Base-by-base conservation (phyloP, 2,888 invertebrate genomes). In the Coelopa pilipes region DNA sequence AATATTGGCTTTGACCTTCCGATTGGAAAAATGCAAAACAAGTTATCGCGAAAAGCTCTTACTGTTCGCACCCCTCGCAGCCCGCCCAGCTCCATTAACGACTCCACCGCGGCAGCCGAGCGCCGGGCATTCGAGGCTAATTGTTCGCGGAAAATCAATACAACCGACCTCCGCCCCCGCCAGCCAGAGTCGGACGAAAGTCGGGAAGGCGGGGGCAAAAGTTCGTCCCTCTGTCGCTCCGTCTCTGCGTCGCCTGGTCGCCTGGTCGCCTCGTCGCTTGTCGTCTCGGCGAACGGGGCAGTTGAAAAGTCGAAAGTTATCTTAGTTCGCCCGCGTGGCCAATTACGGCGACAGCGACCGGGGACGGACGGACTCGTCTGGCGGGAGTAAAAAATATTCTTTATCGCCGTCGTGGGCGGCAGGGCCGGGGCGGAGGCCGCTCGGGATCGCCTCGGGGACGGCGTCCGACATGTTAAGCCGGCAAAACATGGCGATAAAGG, bases 271-370 rank as follows among this genome's bases (percentile, higher is more conserved):
- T 34, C 34, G 34, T 34, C 34, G 34, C 4, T 2, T 34, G 34
- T 34, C 34, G 34, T 34, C 34, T 21, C 19, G 21, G 21, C n/a
- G 55, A 21, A 15, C 24, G 10, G 34, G 34, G 34, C 11, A 62
- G 66, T 66, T 50, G 19, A 24, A 66, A 66, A 24, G 24, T 66
- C 50, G 21, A 66, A 66, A 66, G 66, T 66, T 66, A 66, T 47
- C 66, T 66, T 13, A 66, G 47, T 47, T 49, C 19, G 66, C 50
- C 50, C 19, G 66, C 66, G 21, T 24, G 49, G 66, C 66, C 66
- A 66, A 66, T 66, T 66, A 66, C 66, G 21, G 50, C 62, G 49
- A 49, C 66, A 66, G 11, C 24, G 34, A 53, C 3, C 13, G 4
- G 15, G 53, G 53, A n/a, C n/a, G n/a, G n/a, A n/a, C n/a, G n/a